Percentiles rank a stretch among this genome's conserved stretches.
Conservation (phyloP, 2,888 invertebrate species). For the Lordiphosa andalusiaca region DNA sequence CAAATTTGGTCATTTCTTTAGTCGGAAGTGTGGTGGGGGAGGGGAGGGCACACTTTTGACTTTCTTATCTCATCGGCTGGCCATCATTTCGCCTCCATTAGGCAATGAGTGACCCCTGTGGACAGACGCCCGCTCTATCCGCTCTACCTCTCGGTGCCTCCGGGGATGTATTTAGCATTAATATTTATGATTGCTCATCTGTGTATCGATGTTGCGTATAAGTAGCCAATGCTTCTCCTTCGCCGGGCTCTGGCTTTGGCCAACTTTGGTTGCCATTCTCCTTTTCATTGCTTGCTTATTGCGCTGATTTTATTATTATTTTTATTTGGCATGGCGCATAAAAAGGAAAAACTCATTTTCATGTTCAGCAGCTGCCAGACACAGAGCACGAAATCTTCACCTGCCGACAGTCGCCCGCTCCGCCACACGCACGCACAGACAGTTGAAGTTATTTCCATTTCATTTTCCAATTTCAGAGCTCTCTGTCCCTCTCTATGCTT, state of each 20-base stretch:
- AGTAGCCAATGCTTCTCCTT: slow-evolving; percentile 12
- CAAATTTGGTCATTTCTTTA: neutral
- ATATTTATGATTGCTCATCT: slow-evolving; percentile 72
- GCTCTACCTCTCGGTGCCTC: neutral
- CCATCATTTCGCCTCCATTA: slow-evolving; percentile 39
- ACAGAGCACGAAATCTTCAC: slow-evolving; percentile 50
- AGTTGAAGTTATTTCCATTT: slow-evolving; percentile 59
- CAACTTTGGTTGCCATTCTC: slow-evolving; percentile 27
- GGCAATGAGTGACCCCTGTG: slow-evolving; percentile 31
- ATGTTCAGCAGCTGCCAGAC: slow-evolving; percentile 66
- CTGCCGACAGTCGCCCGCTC: slow-evolving; percentile 29
- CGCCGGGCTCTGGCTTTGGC: slow-evolving; percentile 5
- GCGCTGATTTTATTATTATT: slow-evolving; percentile 71
- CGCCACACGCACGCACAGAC: slow-evolving; percentile 15
- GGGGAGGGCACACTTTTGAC: slow-evolving; percentile 14
- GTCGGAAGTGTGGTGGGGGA: no score
- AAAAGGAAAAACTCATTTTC: slow-evolving; percentile 61
- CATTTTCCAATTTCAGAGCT: slow-evolving; percentile 67
- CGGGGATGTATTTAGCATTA: slow-evolving; percentile 63
- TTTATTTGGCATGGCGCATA: slow-evolving; percentile 47
- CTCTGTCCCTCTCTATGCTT: slow-evolving; percentile 17
- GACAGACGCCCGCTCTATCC: neutral
- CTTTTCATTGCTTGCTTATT: slow-evolving; percentile 68
- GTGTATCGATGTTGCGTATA: slow-evolving; percentile 33
- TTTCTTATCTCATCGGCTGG: slow-evolving; percentile 21